Conservation (phyloP, 2,797 vertebrate species). For the Gallirallus australis region DNA sequence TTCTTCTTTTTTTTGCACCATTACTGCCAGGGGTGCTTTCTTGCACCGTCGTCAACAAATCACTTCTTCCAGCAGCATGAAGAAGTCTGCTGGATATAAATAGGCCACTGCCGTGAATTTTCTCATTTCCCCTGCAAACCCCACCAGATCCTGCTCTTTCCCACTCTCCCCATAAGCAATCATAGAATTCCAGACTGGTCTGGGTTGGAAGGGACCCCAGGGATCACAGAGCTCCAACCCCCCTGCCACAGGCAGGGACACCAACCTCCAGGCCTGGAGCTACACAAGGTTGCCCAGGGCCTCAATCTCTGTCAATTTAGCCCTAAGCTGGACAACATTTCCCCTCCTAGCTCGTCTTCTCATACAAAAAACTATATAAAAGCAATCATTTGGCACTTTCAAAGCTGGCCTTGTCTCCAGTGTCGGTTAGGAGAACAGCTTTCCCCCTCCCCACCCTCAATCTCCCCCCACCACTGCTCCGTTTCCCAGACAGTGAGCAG, state of each 20-base stretch:
- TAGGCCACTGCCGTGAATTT: neutral
- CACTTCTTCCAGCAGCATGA: neutral
- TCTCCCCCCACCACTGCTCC: neutral
- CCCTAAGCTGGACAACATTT: neutral
- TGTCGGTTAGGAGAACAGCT: neutral
- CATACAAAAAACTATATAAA: neutral
- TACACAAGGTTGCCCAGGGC: too few species aligned
- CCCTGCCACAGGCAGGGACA: too few species aligned
- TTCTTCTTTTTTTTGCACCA: neutral
- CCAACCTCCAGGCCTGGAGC: too few species aligned
- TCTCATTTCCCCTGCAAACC: neutral
- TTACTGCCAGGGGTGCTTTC: neutral
- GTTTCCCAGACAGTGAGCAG: neutral
- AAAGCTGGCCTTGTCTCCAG: neutral
- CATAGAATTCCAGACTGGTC: too few species aligned
- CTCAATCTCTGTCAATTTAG: neutral
- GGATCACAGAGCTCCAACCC: too few species aligned
- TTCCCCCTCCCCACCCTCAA: neutral
- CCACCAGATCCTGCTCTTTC: neutral
- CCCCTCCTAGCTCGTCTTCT: neutral
- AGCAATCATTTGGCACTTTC: accelerated
- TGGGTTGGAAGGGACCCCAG: too few species aligned
- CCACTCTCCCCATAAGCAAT: neutral
- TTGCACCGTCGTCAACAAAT: neutral
- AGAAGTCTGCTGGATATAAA: neutral